Evolutionary conservation across 2,113 vertebrate species (phyloP), one percentile per base, ranked within the genome.

Genomic region (Lepisosteus osseus): DNA sequence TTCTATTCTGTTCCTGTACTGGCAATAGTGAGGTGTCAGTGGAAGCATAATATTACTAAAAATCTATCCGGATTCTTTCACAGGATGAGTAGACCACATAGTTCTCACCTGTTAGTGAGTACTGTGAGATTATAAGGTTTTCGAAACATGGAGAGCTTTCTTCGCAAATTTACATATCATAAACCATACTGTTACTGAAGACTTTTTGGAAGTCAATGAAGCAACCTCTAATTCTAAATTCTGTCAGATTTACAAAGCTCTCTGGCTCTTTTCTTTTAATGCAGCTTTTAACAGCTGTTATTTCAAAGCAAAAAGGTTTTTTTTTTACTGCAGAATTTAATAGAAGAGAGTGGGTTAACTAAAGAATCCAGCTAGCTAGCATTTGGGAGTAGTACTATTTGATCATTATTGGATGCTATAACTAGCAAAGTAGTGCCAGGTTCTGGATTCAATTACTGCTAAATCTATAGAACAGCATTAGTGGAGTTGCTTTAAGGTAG

Each of bases 391-490:
- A 59, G 11, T 59, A 5, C 5, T 59, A 59, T 63, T 61, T 63
- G 15, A 63, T 41, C 61, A 42, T 63, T 44, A 63, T 40, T 54
- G 47, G 9, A 54, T 59, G 71, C 54, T 64, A 44, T 42, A 40
- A 64, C 41, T 54, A 59, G 47, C 17, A 40, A 11, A 5, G 13
- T 13, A 7, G 7, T 75, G 75, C 73, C 71, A 77, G 67, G 29
- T 67, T 77, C 80, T 82, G 77, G 80, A 79, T 78, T 55, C 77
- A 78, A 79, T 79, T 81, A 76, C 55, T 47, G 72, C 65, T 40
- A 66, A 54, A 74, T 72, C 68, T 57, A 43, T 61, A 63, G 68
- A 71, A 66, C 59, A 65, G 65, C 41, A 71, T 68, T 59, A 15
- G 11, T 59, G 71, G 73, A 67, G 71, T 74, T 74, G 75, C 73